Percentiles rank a stretch among this genome's conserved stretches.
These are phyloP conservation scores for Conops quadrifasciatus DNA, from an alignment of 2,888 invertebrate genomes.

Conservation along the genomic window DNA sequence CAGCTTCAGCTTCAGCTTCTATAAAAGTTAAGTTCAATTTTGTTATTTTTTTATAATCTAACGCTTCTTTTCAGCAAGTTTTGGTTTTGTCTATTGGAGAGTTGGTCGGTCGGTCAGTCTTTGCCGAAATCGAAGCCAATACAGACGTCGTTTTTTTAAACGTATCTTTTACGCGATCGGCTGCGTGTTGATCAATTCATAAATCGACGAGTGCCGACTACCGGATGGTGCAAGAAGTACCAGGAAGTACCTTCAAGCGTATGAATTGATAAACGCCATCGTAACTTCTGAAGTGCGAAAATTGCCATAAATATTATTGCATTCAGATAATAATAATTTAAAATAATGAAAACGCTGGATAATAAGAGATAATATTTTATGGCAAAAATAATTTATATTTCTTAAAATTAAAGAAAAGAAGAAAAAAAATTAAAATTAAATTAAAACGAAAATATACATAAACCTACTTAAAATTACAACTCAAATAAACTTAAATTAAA, in stretches of 20 bases:
- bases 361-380: no score
- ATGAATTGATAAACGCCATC: background rate
- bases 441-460: no score
- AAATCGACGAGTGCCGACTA: background rate
- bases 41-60: no score
- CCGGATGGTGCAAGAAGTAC: constrained; percentile 21
- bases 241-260: constrained; percentile 20
- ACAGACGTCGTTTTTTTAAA: constrained; percentile 50
- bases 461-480: no score
- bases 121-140: constrained; percentile 59
- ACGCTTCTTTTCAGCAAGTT: no score
- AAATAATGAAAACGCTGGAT: background rate
- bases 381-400: no score
- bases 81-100: constrained; percentile 51
- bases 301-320: background rate
- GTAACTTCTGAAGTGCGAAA: background rate
- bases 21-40: no score
- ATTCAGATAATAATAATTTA: background rate
- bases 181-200: background rate
- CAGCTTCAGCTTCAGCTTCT: background rate
- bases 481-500: no score
- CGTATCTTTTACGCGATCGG: constrained; percentile 14
- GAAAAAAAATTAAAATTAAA: no score
- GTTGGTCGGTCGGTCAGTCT: constrained; percentile 58
- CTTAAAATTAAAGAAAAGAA: no score